These are phyloP conservation scores for Idaea aversata DNA, from an alignment of 2,888 invertebrate genomes.

Conservation along the genomic window DNA sequence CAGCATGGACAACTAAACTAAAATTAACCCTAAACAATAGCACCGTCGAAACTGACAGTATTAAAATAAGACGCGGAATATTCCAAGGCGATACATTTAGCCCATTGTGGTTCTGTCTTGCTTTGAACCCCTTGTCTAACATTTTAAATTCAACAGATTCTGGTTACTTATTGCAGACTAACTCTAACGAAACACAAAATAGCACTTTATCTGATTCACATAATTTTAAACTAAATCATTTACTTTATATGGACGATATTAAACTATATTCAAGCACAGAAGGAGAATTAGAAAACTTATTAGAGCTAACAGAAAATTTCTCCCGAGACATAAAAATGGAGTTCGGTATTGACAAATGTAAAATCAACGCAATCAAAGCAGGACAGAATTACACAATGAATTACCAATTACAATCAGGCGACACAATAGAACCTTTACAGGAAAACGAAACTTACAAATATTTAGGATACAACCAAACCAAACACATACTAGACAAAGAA, in stretches of 20 bases:
- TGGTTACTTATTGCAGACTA: too few species aligned
- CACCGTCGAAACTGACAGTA: too few species aligned
- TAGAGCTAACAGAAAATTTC: conserved; percentile 7
- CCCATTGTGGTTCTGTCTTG: conserved; percentile 2
- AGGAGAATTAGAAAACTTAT: neutral
- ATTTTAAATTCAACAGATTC: too few species aligned
- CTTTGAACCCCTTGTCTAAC: neutral
- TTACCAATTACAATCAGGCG: neutral
- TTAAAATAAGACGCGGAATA: neutral
- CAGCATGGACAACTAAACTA: too few species aligned
- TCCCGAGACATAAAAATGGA: conserved; percentile 9
- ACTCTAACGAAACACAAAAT: too few species aligned
- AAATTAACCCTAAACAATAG: too few species aligned
- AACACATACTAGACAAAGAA: too few species aligned
- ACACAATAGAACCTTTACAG: neutral
- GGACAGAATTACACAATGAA: neutral
- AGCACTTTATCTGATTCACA: neutral
- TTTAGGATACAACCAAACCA: neutral
- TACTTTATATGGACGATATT: conserved; percentile 4
- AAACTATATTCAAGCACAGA: conserved; percentile 1
- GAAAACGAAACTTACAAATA: neutral
- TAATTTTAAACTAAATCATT: neutral
- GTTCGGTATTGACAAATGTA: conserved; percentile 11
- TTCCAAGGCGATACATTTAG: neutral
- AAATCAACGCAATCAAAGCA: conserved; percentile 3